Percentiles rank a stretch among this genome's conserved stretches.
Conservation (phyloP, 2,797 vertebrate genomes). For the Alcedo atthis region DNA sequence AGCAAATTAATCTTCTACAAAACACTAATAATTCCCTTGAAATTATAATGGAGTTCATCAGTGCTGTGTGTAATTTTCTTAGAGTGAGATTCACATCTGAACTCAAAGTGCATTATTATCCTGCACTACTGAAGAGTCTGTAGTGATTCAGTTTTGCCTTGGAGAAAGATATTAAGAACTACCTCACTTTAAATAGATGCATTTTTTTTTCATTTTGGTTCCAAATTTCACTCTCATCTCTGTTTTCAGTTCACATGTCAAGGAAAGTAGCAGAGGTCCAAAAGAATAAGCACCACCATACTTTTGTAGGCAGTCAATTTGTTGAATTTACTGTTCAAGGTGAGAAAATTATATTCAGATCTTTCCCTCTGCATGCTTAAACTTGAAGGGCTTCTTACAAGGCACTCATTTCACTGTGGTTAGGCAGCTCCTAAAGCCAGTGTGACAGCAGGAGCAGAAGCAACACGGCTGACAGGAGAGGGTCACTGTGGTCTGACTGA, state of each 20-base stretch:
- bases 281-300: neutral
- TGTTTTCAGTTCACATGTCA: neutral
- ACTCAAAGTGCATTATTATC: neutral
- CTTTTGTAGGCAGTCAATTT: neutral
- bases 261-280: slow-evolving; percentile 5
- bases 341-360: neutral
- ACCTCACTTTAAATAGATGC: neutral
- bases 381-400: neutral
- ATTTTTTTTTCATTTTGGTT: neutral
- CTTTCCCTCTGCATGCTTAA: neutral
- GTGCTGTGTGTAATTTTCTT: neutral
- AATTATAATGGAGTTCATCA: neutral
- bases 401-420: neutral
- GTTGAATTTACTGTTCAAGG: neutral
- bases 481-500: neutral
- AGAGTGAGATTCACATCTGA: neutral
- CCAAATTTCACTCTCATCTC: neutral
- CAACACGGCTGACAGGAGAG: neutral
- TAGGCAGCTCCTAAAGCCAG: neutral
- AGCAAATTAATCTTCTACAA: neutral
- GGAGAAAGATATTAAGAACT: neutral
- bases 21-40: neutral
- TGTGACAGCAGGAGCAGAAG: neutral
- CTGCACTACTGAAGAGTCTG: neutral
- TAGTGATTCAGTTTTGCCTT: neutral